Base-by-base conservation (phyloP, 1,140 invertebrate genomes). In the Diorhabda sublineata region DNA sequence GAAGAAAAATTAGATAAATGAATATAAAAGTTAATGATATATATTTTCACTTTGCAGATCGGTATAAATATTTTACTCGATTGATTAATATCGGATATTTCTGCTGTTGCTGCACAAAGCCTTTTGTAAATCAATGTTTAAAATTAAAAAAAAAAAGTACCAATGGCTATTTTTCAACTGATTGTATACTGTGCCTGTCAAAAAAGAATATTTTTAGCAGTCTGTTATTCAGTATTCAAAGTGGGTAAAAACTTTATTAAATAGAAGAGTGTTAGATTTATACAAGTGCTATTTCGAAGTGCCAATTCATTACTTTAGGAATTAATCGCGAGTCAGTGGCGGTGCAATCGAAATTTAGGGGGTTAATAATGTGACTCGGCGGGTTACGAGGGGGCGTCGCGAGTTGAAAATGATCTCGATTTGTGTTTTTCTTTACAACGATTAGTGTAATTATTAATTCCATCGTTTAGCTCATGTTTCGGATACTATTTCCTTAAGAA, bases 221-320 rank as follows among this genome's bases (percentile, higher is more conserved):
- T 67, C 64, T 69, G 71, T 71, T 76, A 75, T 76, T 76, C 75
- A 76, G 75, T 76, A 76, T 76, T 74, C 73, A 72, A 73, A 74
- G 73, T 74, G 70, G 70, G 71, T 74, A 59, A 70, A 70, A 66
- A 52, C 47, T 68, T 70, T 63, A 58, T 58, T 60, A 47, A 60
- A 44, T 67, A 61, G 66, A 65, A 26, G 26, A 65, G 64, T 65
- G 64, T 65, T 65, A 65, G 64, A 65, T 41, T 58, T 65, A 65
- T 43, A 52, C 64, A 65, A 79, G 78, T 79, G 78, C 78, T 79
- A 78, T 78, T 79, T 78, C 73, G 74, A 79, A 79, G 78, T 79
- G 78, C 78, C 78, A 79, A 79, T 78, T 77, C 68, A 63, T 74
- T 73, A 73, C 68, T 73, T 74, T 73, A 74, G 69, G 69, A 68